Base-by-base conservation (phyloP, 2,113 vertebrate genomes). In the Cebidichthys violaceus region DNA sequence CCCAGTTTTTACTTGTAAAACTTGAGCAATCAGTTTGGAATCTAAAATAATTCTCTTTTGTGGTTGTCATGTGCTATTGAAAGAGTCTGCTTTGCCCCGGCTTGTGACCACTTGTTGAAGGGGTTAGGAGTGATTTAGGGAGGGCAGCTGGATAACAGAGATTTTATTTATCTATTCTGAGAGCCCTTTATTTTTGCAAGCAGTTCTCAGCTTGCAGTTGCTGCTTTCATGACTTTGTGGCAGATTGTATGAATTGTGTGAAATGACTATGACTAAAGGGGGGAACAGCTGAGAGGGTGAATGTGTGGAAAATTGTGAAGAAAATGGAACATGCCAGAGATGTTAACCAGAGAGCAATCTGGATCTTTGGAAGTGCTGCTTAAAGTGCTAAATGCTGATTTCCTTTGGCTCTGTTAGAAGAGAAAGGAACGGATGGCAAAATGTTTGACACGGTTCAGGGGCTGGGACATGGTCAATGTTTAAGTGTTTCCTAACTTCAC, bases 151-250 rank as follows among this genome's bases (percentile, higher is more conserved):
- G 91, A 90, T 92, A 92, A 91, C 92, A 92, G 92, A 92, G 88
- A 92, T 95, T 93, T 91, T 93, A 94, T 95, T 95, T 91, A 92
- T 95, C 91, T 93, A 92, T 94, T 94, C 92, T 92, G 88, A 93
- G 91, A 93, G 89, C 82, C 91, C 83, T 93, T 91, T 91, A 91
- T 93, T 93, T 91, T 92, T 86, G 83, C 77, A 80, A 92, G 89
- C 88, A 86, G 89, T 88, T 92, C 92, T 94, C 89, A 84, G 92
- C 93, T 90, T 86, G 81, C 93, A 94, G 91, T 95, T 91, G 91
- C 83, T 85, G 81, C 90, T 91, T 91, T 90, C 85, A 77, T 86
- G 86, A 89, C 91, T 93, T 92, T 92, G 91, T 89, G 82, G 80
- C 74, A 86, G 86, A 90, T 93, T 93, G 82, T 82, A 82, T 88